Conservation (phyloP, 2,888 invertebrate species). For the Gastracanthus pulcherrimus region DNA sequence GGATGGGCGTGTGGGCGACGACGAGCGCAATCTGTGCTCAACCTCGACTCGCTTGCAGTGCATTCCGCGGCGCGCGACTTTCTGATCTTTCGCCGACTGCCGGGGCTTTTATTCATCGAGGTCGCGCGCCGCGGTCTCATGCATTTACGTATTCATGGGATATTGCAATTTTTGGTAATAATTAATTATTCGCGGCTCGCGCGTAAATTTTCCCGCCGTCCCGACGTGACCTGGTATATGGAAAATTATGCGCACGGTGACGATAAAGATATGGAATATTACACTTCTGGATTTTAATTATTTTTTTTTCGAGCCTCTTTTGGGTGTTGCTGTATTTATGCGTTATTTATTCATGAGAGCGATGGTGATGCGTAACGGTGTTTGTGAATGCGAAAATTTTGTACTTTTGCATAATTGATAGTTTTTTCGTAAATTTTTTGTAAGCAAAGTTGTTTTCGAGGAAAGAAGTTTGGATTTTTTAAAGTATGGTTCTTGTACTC, state of each 20-base stretch:
- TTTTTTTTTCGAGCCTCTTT: not conserved
- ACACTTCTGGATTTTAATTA: not conserved
- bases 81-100: constrained; percentile 11
- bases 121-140: constrained; percentile 1
- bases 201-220: constrained; percentile 22
- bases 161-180: constrained; percentile 50
- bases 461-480: no score
- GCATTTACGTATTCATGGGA: constrained; percentile 41
- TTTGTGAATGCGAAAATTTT: not conserved
- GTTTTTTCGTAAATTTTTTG: no score
- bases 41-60: not conserved
- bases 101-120: constrained; percentile 6
- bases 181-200: constrained; percentile 30
- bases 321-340: not conserved
- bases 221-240: not conserved
- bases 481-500: no score
- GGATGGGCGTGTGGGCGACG: constrained; percentile 32
- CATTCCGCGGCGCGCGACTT: not conserved
- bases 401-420: no score
- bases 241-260: not conserved
- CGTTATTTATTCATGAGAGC: not conserved
- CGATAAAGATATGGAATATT: not conserved
- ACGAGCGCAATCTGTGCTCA: not conserved
- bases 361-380: not conserved
- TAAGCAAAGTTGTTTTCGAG: no score